Evolutionary conservation across 2,888 invertebrate species (phyloP).

Genomic region (Morpho deidamia): DNA sequence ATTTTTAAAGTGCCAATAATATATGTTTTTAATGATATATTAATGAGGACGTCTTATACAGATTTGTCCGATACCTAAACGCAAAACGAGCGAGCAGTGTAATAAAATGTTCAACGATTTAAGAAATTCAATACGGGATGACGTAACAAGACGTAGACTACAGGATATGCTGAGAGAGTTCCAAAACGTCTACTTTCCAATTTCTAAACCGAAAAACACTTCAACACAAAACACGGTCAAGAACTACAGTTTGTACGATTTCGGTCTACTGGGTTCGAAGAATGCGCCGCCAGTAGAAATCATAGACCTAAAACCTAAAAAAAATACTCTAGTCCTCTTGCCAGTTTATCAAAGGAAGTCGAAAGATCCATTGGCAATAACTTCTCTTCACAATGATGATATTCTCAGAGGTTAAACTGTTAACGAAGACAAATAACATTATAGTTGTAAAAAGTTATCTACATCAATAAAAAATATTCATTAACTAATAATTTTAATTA

Average conservation of each 20-base stretch:
- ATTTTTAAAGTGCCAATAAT: too few relatives aligned
- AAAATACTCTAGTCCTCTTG: slow-evolving; percentile 38
- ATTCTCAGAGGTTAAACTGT: slow-evolving; percentile 21
- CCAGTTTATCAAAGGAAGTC: slow-evolving; percentile 50
- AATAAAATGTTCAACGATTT: slow-evolving; percentile 41
- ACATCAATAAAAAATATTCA: too few relatives aligned
- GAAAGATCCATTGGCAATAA: slow-evolving; percentile 18
- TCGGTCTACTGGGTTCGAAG: slow-evolving; percentile 39
- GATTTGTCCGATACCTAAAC: slow-evolving; percentile 53
- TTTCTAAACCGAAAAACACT: background rate
- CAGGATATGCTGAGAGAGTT: too few relatives aligned
- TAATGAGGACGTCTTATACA: slow-evolving; percentile 28
- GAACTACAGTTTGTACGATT: slow-evolving; percentile 30
- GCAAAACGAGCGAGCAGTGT: slow-evolving; percentile 43
- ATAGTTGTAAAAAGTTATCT: too few relatives aligned
- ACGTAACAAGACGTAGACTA: slow-evolving; percentile 11
- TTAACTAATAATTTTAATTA: too few relatives aligned
- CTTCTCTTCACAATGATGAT: slow-evolving; percentile 28
- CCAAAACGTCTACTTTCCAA: background rate
- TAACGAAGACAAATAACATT: too few relatives aligned
- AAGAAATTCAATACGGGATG: slow-evolving; percentile 31
- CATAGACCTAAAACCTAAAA: slow-evolving; percentile 41
- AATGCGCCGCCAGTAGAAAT: slow-evolving; percentile 41
- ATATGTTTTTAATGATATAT: slow-evolving; percentile 19
- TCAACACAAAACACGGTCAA: slow-evolving; percentile 33